These are phyloP conservation scores for Andinoacara biseriatus DNA, from an alignment of 2,113 vertebrate species.

Conservation along the genomic window DNA sequence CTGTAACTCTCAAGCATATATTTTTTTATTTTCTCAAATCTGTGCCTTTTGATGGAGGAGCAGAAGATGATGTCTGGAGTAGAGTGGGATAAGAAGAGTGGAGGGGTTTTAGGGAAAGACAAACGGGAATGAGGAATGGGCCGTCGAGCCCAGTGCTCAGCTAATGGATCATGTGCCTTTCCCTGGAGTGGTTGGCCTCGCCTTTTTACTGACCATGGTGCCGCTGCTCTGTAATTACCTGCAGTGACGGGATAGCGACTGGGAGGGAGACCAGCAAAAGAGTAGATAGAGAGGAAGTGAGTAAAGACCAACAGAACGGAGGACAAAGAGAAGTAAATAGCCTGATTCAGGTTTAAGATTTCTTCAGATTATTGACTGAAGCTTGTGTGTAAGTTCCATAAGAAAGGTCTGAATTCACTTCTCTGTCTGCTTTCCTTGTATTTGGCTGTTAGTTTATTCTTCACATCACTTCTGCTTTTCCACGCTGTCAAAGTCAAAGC, in stretches of 20 bases:
- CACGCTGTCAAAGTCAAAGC: no score
- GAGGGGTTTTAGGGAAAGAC: constrained; percentile 56
- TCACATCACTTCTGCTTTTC: no score
- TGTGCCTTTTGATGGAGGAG: constrained; percentile 30
- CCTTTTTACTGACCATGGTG: constrained; percentile 47
- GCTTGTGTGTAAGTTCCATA: no score
- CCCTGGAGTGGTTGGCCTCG: constrained; percentile 57
- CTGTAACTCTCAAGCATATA: constrained; percentile 20
- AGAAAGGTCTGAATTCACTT: no score
- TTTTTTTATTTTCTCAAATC: constrained; percentile 23
- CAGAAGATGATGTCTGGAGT: constrained; percentile 7
- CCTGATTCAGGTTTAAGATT: constrained; percentile 12
- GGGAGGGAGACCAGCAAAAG: constrained; percentile 31
- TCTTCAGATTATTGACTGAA: neutral
- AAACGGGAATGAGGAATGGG: constrained; percentile 71
- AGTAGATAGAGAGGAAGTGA: constrained; percentile 38
- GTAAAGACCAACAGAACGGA: constrained; percentile 51
- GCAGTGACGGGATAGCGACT: constrained; percentile 40
- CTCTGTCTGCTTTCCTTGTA: no score
- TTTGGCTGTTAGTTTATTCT: no score
- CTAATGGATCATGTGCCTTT: constrained; percentile 75
- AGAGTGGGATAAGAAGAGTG: constrained; percentile 18
- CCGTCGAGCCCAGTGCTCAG: constrained; percentile 59
- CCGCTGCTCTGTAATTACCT: constrained; percentile 70
- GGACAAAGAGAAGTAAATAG: constrained; percentile 6